Evolutionary conservation across 2,113 vertebrate species (phyloP).

Genomic region (Pituophis catenifer): DNA sequence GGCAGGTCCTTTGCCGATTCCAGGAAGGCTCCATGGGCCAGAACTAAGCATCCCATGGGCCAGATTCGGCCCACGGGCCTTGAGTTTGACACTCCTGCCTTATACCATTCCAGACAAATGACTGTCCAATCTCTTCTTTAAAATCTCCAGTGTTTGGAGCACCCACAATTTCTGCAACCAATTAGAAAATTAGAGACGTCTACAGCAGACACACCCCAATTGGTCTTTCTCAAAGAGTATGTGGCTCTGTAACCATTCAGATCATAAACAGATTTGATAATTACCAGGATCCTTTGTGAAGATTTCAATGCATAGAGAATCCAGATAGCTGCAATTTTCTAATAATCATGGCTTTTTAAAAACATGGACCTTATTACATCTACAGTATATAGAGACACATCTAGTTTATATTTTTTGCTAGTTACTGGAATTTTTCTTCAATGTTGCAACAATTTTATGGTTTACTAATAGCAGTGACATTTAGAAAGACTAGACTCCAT

Average conservation of each 20-base stretch:
- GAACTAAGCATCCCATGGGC: too few species aligned
- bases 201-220: not conserved
- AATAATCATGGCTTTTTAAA: constrained; percentile 5
- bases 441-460: constrained; percentile 9
- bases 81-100: too few species aligned
- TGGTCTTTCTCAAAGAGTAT: not conserved
- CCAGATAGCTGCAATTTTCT: not conserved
- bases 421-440: constrained; percentile 7
- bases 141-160: not conserved
- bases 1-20: too few species aligned
- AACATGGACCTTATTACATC: constrained; percentile 9
- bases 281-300: not conserved
- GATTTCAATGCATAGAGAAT: constrained; percentile 3
- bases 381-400: not conserved
- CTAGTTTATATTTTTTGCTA: constrained; percentile 17
- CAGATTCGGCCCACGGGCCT: too few species aligned
- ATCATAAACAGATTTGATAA: constrained; percentile 9
- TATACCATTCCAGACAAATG: not conserved
- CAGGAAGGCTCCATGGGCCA: too few species aligned
- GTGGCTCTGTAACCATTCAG: not conserved
- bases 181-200: not conserved
- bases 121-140: not conserved
- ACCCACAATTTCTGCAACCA: not conserved
- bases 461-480: constrained; percentile 20
- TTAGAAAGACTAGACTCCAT: constrained; percentile 1